Conservation (phyloP, 2,888 invertebrate species). For the Pandemis heparana region DNA sequence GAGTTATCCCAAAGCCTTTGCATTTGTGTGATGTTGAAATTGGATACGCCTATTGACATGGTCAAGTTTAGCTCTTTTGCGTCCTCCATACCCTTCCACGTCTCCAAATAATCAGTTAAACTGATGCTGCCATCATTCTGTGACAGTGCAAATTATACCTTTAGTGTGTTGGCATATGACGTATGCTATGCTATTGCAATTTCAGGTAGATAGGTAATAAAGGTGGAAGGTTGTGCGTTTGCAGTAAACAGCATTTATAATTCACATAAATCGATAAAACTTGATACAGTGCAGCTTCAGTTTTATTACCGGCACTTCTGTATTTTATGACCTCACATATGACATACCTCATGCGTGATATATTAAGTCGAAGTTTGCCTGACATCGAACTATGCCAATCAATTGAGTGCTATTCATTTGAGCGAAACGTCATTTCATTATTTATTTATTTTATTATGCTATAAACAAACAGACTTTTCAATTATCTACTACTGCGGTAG, state of each 20-base stretch:
- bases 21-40: slow-evolving; percentile 93
- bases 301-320: slow-evolving; percentile 29
- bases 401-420: slow-evolving; percentile 12
- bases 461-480: background rate
- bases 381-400: slow-evolving; percentile 10
- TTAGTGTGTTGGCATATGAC: background rate
- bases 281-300: slow-evolving; percentile 26
- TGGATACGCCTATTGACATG: slow-evolving; percentile 93
- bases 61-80: slow-evolving; percentile 88
- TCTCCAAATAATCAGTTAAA: slow-evolving; percentile 90
- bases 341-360: slow-evolving; percentile 19
- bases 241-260: slow-evolving; percentile 7
- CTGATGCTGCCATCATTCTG: slow-evolving; percentile 79
- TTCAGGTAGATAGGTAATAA: background rate
- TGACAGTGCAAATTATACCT: slow-evolving; percentile 24
- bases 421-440: too few relatives aligned
- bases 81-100: slow-evolving; percentile 93
- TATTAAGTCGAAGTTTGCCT: slow-evolving; percentile 7
- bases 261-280: slow-evolving; percentile 9
- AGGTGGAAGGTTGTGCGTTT: slow-evolving; percentile 1
- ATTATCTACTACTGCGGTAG: background rate
- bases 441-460: too few relatives aligned
- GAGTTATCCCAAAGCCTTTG: slow-evolving; percentile 88
- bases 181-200: background rate
- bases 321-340: slow-evolving; percentile 26